A percentile compares a stretch with the other conserved stretches of the same genome.
Conservation (phyloP, 2,113 vertebrate genomes). For the Lophochroa leadbeateri region DNA sequence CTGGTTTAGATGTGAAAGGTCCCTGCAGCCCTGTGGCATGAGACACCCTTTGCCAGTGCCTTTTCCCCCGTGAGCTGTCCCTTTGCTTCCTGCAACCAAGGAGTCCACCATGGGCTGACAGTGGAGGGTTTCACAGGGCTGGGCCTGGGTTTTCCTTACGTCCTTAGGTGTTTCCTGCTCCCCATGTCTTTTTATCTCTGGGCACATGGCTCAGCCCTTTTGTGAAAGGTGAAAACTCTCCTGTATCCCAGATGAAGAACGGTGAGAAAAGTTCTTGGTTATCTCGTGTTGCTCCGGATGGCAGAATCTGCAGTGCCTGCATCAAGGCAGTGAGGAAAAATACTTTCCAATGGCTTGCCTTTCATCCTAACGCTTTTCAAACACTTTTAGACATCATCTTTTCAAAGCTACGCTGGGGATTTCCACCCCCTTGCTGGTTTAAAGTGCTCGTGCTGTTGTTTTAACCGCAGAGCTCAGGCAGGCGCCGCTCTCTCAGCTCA, state of each 20-base stretch:
- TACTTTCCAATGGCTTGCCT: not conserved
- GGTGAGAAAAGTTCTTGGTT: not conserved
- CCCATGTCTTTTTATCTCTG: not conserved
- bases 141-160: not conserved
- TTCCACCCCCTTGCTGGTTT: constrained; percentile 54
- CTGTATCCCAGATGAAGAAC: not conserved
- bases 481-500: not conserved
- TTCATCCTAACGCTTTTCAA: not conserved
- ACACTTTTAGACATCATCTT: constrained; percentile 25
- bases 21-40: not conserved
- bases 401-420: constrained; percentile 47
- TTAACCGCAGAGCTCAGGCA: constrained; percentile 36
- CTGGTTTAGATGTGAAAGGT: not conserved
- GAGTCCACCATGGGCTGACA: fast-evolving
- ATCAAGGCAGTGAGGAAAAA: not conserved
- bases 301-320: not conserved
- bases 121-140: not conserved
- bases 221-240: not conserved
- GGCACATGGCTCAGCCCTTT: not conserved
- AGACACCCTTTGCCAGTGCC: not conserved
- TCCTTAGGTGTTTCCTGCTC: not conserved
- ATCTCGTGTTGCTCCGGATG: not conserved
- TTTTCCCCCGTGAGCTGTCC: not conserved
- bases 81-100: not conserved
- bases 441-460: not conserved